phyloP scores from a whole-genome alignment of 2,888 invertebrate genomes.

The Drosophila robusta region DNA sequence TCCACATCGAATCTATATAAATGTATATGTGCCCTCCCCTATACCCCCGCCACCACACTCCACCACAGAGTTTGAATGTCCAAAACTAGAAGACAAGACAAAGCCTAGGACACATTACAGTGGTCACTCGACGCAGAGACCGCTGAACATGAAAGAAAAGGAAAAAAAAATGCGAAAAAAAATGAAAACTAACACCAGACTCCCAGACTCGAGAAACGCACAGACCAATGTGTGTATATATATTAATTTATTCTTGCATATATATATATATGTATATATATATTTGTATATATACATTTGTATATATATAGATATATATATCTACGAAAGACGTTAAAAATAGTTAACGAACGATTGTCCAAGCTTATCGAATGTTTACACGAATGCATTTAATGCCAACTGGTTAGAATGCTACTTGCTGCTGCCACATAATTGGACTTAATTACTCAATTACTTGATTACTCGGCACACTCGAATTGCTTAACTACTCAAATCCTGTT shows the following conservation, averaged over 20 bases:
- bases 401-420: constrained; percentile 1
- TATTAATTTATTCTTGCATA: not conserved
- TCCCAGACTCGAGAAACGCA: no score
- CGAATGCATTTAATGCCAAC: not conserved
- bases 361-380: not conserved
- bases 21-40: no score
- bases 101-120: no score
- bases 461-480: not conserved
- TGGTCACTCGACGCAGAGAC: no score
- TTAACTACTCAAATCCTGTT: not conserved
- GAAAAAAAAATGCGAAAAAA: no score
- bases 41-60: no score
- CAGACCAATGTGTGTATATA: no score
- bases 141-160: no score
- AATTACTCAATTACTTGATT: not conserved
- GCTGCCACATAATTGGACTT: not conserved
- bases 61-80: no score
- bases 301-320: not conserved
- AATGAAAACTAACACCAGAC: no score
- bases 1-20: no score
- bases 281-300: not conserved
- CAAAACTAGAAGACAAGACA: no score
- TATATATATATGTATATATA: not conserved
- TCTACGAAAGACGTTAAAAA: not conserved
- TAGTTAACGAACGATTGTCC: not conserved